Base-by-base conservation (phyloP, 2,888 invertebrate genomes). In the Elegia similella region DNA sequence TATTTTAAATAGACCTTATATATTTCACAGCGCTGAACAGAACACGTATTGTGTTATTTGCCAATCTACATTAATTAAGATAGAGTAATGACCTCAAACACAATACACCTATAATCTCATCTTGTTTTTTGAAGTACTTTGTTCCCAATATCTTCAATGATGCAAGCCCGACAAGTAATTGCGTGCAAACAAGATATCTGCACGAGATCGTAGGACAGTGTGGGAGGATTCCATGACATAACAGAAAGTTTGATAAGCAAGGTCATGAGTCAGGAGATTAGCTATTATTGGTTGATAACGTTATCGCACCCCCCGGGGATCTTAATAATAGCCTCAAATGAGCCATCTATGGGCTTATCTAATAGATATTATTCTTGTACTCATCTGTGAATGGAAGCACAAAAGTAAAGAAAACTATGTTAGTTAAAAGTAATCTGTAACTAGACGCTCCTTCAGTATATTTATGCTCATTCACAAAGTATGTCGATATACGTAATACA, bases 141-240 rank as follows among this genome's bases (percentile, higher is more conserved):
- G 46, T 1, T 0, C 34, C 15, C 34, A 50, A 38, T 50, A 17
- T 38, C 13, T 0, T 23, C 16, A 16, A 46, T 55, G 54, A 55
- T 55, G 54, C 44, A 55, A 55, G 17, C 7, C 6, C 15, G 12
- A 34, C 32, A 30, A 12, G 8, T 30, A 10, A 34, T 55, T 55
- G 44, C 54, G 29, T 16, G 17, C 34, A 34, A 29, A 52, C 13
- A n/a, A 34, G 29, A n/a, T 42, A 29, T 52, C 52, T 5, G 10
- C 10, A 50, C n/a, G 32, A 34, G 54, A 55, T 55, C 17, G 12
- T 46, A 17, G 10, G 30, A 53, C 53, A 43, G 42, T 44, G 13
- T 16, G 23, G 54, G 54, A 55, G 54, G 16, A 44, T 55, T 55
- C 54, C 54, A 55, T 34, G 7, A n/a, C 43, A 54, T 12, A 54